A percentile compares a stretch with the other conserved stretches of the same genome.
Evolutionary conservation across 2,113 vertebrate genomes (phyloP).

Genomic region (Pelobates fuscus): DNA sequence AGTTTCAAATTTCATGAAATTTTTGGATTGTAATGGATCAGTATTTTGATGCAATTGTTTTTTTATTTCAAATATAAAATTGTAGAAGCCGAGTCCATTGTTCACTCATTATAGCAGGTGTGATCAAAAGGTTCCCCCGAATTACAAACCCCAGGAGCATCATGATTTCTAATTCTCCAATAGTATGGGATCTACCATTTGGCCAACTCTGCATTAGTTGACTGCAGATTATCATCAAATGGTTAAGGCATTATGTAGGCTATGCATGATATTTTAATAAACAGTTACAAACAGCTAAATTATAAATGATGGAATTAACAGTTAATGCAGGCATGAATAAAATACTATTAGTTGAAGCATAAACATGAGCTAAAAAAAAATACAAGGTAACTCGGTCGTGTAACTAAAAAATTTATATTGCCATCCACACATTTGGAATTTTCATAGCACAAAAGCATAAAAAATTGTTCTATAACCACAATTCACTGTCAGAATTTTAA

Average conservation of each 20-base stretch:
- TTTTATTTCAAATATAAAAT: no score
- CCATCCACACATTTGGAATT: not conserved
- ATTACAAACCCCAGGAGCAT: no score
- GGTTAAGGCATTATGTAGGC: constrained; percentile 30
- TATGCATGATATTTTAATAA: not conserved
- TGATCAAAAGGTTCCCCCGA: no score
- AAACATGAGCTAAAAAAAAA: not conserved
- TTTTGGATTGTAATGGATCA: no score
- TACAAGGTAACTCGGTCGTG: not conserved
- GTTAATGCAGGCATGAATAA: constrained; percentile 19
- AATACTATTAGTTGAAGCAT: not conserved
- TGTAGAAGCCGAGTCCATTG: no score
- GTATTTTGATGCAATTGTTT: no score
- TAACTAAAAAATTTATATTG: constrained; percentile 6
- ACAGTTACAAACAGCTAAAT: not conserved
- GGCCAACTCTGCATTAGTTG: no score
- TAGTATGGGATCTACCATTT: no score
- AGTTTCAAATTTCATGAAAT: no score
- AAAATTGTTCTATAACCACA: constrained; percentile 15
- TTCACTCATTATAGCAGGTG: no score
- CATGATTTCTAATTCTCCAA: no score
- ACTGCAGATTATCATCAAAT: not conserved
- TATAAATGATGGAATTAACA: constrained; percentile 5
- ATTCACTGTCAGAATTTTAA: constrained; percentile 4
- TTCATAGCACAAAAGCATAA: constrained; percentile 1